Percentiles rank a stretch among this genome's conserved stretches.
phyloP scores from a whole-genome alignment of 2,797 vertebrate genomes.

The Enteromius thamalakanensis region DNA sequence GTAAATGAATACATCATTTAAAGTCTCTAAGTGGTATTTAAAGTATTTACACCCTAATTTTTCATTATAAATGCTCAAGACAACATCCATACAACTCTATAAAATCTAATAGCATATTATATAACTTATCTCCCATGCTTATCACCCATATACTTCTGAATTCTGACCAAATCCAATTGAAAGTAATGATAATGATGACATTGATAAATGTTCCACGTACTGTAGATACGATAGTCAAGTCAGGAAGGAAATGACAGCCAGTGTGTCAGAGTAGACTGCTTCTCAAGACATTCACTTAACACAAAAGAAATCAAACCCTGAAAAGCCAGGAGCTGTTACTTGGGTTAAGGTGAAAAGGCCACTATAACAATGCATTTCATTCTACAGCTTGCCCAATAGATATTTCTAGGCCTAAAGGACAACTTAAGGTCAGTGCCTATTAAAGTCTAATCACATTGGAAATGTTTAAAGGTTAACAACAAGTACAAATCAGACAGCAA shows the following conservation, averaged over 20 bases:
- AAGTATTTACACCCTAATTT: background rate
- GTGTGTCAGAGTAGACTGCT: background rate
- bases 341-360: background rate
- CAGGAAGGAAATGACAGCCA: background rate
- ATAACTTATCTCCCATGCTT: background rate
- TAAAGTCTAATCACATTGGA: background rate
- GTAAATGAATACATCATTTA: background rate
- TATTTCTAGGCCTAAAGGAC: background rate
- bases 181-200: background rate
- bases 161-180: background rate
- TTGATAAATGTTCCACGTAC: background rate
- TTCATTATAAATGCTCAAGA: background rate
- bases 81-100: background rate
- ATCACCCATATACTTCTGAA: background rate
- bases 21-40: no score
- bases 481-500: background rate
- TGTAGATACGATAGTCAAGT: background rate
- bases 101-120: background rate
- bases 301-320: background rate
- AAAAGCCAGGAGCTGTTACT: background rate
- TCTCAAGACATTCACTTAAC: conserved; percentile 4
- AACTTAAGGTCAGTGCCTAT: background rate
- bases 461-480: background rate
- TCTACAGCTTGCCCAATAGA: background rate
- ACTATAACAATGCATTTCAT: background rate